Evolutionary conservation across 1,140 invertebrate genomes (phyloP).

Genomic region (Danaus plexippus): DNA sequence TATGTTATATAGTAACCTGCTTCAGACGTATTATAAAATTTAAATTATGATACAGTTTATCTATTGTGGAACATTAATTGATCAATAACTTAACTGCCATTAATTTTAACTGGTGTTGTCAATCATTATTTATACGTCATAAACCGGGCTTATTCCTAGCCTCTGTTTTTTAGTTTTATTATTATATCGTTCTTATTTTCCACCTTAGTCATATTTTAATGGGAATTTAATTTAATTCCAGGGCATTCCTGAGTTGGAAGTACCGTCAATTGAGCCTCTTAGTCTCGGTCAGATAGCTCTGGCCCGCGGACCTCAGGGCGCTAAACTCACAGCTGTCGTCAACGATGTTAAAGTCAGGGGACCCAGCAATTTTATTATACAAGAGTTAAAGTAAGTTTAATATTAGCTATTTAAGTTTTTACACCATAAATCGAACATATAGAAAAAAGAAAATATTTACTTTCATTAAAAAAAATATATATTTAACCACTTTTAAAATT

Average conservation of each 20-base stretch:
- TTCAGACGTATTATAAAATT: too few relatives aligned
- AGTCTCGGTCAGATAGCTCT: slow-evolving; percentile 74
- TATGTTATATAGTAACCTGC: too few relatives aligned
- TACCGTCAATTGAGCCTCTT: slow-evolving; percentile 78
- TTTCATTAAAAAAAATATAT: too few relatives aligned
- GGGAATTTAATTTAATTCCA: slow-evolving; percentile 30
- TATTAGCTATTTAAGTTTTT: slow-evolving; percentile 1
- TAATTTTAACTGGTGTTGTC: too few relatives aligned
- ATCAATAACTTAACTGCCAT: slow-evolving; percentile 5
- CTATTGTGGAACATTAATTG: neutral
- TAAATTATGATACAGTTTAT: too few relatives aligned
- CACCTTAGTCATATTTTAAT: neutral
- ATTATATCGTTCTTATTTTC: too few relatives aligned
- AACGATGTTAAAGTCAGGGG: slow-evolving; percentile 74
- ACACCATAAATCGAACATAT: neutral
- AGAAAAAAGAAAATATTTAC: too few relatives aligned
- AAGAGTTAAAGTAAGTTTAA: slow-evolving; percentile 62
- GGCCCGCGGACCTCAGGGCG: slow-evolving; percentile 72
- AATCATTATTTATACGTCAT: too few relatives aligned
- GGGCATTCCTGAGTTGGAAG: slow-evolving; percentile 79
- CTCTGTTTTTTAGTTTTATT: too few relatives aligned
- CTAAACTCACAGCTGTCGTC: slow-evolving; percentile 75
- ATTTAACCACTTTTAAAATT: neutral
- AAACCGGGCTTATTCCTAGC: too few relatives aligned
- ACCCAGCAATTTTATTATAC: slow-evolving; percentile 68